These are phyloP conservation scores for Arremon aurantiirostris DNA, from an alignment of 2,797 vertebrate genomes.

Conservation along the genomic window DNA sequence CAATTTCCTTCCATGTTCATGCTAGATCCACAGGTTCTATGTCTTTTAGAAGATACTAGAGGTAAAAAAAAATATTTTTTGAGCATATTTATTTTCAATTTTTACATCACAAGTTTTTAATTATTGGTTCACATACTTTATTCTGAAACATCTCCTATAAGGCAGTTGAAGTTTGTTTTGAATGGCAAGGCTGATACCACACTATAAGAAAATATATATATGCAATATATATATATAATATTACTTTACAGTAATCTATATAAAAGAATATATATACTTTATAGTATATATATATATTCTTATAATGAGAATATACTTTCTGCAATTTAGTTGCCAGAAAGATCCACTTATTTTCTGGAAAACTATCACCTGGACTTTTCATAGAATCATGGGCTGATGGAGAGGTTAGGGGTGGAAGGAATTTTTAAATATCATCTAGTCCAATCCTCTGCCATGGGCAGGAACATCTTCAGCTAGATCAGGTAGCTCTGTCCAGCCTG, in stretches of 20 bases:
- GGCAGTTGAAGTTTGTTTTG: background rate
- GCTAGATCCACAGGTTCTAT: background rate
- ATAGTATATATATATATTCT: background rate
- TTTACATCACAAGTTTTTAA: background rate
- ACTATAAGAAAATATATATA: background rate
- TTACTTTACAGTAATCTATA: background rate
- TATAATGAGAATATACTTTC: background rate
- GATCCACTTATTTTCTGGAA: background rate
- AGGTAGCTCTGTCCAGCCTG: background rate
- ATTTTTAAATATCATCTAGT: background rate
- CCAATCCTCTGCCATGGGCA: background rate
- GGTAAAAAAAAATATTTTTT: background rate
- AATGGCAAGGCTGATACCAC: background rate
- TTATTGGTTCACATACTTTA: background rate
- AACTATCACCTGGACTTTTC: background rate
- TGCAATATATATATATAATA: background rate
- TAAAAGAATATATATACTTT: background rate
- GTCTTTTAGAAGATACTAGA: background rate
- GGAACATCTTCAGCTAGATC: background rate
- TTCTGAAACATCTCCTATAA: background rate
- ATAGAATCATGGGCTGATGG: background rate
- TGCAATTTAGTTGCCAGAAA: background rate
- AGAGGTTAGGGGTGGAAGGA: background rate
- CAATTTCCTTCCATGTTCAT: conserved; percentile 19
- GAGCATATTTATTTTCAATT: background rate